Base-by-base conservation (phyloP, 2,113 vertebrate species). In the Nyctibius bracteatus region DNA sequence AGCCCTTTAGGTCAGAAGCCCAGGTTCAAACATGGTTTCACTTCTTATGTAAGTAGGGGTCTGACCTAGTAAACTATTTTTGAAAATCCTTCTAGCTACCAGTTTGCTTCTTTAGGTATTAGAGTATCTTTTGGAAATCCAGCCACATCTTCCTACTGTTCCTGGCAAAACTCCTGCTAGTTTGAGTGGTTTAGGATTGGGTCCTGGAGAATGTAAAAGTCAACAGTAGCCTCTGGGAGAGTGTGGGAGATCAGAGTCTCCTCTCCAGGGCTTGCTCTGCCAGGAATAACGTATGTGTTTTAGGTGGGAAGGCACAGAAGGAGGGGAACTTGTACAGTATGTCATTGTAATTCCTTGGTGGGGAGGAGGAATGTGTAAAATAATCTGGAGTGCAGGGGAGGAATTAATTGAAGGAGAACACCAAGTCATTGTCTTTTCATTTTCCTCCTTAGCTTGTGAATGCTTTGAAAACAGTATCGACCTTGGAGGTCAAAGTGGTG, bases 401-500 rank as follows among this genome's bases (percentile, higher is more conserved):
- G 59, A 79, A 55, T 85, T 46, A 46, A 81, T 49, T 83, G 35
- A 70, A 74, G 93, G 79, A 54, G 22, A 54, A 37, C 67, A 61
- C 37, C 54, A n/a, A 87, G 20, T 74, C 5, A 82, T 84, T 91
- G 72, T 95, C 28, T 22, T 80, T 51, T 82, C 80, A 2, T 93
- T 98, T 39, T 98, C 91, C 87, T 93, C 93, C 95, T 75, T 97
- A 99, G 99, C 98, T 99, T 81, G 98, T 99, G 88, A 99, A 97
- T 54, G 99, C 99, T 72, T 97, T 99, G 97, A 99, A 99, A 98
- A 99, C 99, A 1, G 97, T 99, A 57, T 98, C 99, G 6, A 97
- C 80, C 14, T 98, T 99, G 98, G 98, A 99, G 94, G 99, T 99
- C 96, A 98, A 25, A 82, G 98, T 99, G 89, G 99, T 99, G 87